Conservation (phyloP, 2,888 invertebrate species). For the Eilema sororculum region DNA sequence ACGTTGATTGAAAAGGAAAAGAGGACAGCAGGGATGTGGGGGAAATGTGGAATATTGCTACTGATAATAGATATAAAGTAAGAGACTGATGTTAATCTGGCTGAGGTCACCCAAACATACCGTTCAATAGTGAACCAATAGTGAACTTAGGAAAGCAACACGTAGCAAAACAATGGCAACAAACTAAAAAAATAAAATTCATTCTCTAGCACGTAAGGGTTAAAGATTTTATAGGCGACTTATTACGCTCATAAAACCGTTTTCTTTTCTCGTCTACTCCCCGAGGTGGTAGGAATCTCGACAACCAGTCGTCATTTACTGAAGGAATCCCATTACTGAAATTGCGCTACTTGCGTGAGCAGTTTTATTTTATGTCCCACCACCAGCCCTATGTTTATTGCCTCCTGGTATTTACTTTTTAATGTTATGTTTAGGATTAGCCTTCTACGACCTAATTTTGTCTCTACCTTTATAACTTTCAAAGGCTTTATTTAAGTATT, state of each 20-base stretch:
- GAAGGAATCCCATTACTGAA: constrained; percentile 70
- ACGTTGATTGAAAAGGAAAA: too few species aligned
- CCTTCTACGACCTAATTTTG: constrained; percentile 17
- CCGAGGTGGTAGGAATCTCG: constrained; percentile 57
- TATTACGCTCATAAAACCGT: constrained; percentile 66
- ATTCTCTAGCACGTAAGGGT: constrained; percentile 49
- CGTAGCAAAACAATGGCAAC: constrained; percentile 13
- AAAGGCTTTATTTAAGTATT: neutral
- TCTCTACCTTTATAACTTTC: constrained; percentile 14
- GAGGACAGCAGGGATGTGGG: too few species aligned
- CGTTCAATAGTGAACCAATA: neutral
- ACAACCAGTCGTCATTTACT: constrained; percentile 64
- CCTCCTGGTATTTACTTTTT: constrained; percentile 43
- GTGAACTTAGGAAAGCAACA: neutral
- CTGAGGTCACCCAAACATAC: neutral
- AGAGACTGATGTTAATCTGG: neutral
- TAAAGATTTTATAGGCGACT: constrained; percentile 59
- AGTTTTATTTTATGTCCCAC: constrained; percentile 69
- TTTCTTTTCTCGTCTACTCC: constrained; percentile 61
- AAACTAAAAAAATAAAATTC: constrained; percentile 33
- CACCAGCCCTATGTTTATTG: constrained; percentile 59
- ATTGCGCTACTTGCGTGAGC: constrained; percentile 67
- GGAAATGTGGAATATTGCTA: too few species aligned
- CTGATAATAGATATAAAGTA: neutral
- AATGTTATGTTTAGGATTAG: constrained; percentile 40